phyloP scores from a whole-genome alignment of 2,113 vertebrate genomes.

The Microtus oregoni region DNA sequence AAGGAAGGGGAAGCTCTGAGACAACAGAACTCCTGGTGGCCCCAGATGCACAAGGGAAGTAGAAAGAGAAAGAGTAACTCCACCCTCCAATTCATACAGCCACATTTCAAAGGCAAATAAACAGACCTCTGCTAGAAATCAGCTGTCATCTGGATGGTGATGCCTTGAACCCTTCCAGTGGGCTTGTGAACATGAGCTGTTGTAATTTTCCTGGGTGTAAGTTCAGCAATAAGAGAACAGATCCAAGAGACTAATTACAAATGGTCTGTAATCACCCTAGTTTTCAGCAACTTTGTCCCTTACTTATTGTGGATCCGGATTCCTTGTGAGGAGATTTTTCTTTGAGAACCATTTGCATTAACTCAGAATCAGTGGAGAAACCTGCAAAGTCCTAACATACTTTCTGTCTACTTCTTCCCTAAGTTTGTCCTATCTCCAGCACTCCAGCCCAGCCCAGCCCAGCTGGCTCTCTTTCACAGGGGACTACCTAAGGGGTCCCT shows the following conservation, averaged over 20 bases:
- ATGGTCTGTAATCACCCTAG: not conserved
- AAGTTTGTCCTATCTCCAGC: not conserved
- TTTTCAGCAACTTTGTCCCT: conserved; percentile 34
- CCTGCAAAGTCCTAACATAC: not conserved
- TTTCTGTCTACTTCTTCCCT: not conserved
- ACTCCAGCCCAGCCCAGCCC: not conserved
- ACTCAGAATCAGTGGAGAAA: conserved; percentile 17
- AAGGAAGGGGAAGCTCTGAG: conserved; percentile 24
- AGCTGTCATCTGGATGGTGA: not conserved
- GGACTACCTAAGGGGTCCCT: not conserved
- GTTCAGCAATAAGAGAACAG: not conserved
- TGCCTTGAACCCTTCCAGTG: not conserved
- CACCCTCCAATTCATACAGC: not conserved
- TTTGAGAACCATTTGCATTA: not conserved
- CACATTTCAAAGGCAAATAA: conserved; percentile 47
- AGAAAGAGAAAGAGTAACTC: not conserved
- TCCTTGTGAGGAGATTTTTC: conserved; percentile 8
- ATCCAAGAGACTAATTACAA: conserved; percentile 15
- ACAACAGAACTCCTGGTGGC: not conserved
- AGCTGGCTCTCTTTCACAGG: not conserved
- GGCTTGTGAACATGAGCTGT: not conserved
- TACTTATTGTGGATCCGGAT: not conserved
- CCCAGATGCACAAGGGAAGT: not conserved
- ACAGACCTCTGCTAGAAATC: conserved; percentile 37
- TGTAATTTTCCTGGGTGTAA: not conserved